A percentile compares a stretch with the other conserved stretches of the same genome.
Evolutionary conservation across 2,888 invertebrate species (phyloP).

Genomic region (Loripinus fragilis): DNA sequence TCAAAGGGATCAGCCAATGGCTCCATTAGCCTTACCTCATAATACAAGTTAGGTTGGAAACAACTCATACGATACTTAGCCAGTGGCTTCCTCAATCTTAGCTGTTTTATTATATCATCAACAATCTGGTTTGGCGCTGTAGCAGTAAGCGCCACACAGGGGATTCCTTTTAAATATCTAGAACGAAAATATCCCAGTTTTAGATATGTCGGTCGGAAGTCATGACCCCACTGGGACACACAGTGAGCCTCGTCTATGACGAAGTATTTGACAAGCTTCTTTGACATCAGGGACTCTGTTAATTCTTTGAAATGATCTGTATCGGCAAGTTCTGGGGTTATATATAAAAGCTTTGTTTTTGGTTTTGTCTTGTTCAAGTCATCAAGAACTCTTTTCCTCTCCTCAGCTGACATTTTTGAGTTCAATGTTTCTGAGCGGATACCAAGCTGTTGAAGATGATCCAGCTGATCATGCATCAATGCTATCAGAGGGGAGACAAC

Average conservation of each 20-base stretch:
- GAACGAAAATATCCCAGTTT: conserved; percentile 89
- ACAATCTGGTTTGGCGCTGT: conserved; percentile 89
- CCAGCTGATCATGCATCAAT: conserved; percentile 97
- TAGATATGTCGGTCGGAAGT: conserved; percentile 96
- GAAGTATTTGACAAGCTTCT: conserved; percentile 93
- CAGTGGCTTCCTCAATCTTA: conserved; percentile 88
- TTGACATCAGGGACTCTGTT: conserved; percentile 88
- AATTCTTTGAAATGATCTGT: conserved; percentile 86
- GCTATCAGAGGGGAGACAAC: conserved; percentile 98
- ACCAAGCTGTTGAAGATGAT: conserved; percentile 90
- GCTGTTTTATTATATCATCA: conserved; percentile 86
- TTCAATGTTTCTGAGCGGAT: conserved; percentile 95
- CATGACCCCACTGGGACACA: conserved; percentile 99
- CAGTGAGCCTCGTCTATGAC: conserved; percentile 93
- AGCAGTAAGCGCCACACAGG: conserved; percentile 97
- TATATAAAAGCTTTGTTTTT: conserved; percentile 92
- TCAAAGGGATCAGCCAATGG: conserved; percentile 90
- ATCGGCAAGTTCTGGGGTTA: conserved; percentile 98
- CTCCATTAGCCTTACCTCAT: conserved; percentile 96
- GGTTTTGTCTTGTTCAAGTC: conserved; percentile 91
- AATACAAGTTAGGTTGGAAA: conserved; percentile 96
- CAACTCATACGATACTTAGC: conserved; percentile 88
- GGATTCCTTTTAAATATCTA: conserved; percentile 86
- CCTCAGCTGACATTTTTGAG: conserved; percentile 92
- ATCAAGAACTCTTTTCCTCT: conserved; percentile 88